Conservation (phyloP, 2,797 vertebrate genomes). For the Gadopsis bispinosus region DNA sequence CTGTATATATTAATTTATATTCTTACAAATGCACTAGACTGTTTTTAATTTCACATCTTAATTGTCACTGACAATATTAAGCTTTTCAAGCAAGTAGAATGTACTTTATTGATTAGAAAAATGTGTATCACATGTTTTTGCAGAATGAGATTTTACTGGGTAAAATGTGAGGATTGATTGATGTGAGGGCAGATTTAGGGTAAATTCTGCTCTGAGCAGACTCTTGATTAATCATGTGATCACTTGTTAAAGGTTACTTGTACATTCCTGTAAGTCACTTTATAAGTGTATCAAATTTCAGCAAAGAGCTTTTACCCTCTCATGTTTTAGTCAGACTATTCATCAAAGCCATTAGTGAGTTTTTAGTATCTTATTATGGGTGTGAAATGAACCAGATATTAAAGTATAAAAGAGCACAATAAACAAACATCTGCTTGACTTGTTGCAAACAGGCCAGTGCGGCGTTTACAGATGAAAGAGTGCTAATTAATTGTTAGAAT, state of each 20-base stretch:
- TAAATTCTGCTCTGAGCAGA: not conserved
- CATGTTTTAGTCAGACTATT: not conserved
- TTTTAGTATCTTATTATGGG: not conserved
- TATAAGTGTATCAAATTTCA: not conserved
- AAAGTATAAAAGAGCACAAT: slow-evolving; percentile 10
- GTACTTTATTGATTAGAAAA: not conserved
- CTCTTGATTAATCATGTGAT: not conserved
- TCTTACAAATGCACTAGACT: not conserved
- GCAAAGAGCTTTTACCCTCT: too few species aligned
- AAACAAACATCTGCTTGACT: slow-evolving; percentile 28
- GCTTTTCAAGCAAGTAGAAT: not conserved
- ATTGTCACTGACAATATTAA: not conserved
- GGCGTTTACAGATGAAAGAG: slow-evolving; percentile 32
- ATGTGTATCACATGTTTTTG: not conserved
- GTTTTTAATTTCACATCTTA: not conserved
- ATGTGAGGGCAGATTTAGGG: not conserved
- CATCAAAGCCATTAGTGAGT: slow-evolving; percentile 3
- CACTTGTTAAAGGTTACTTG: not conserved
- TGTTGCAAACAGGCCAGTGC: slow-evolving; percentile 5
- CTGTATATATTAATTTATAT: not conserved
- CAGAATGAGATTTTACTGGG: not conserved
- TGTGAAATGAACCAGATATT: slow-evolving; percentile 25
- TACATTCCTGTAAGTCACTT: not conserved
- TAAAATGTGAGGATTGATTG: not conserved
- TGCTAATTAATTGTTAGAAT: slow-evolving; percentile 8